Conservation (phyloP, 2,113 vertebrate species). For the Oenanthe melanoleuca region DNA sequence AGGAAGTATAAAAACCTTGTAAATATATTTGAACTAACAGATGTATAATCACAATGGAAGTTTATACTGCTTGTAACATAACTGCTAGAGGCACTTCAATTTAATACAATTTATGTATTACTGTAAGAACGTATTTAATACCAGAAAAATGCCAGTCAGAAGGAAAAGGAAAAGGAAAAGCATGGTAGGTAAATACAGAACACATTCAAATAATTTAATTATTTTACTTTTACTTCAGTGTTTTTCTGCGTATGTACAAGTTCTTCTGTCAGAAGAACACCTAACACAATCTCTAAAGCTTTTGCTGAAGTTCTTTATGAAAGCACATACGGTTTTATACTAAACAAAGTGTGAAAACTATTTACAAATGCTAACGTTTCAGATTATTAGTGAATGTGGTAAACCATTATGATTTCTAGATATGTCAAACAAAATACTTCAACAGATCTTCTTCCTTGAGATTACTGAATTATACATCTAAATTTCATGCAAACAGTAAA, state of each 20-base stretch:
- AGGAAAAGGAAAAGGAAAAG: neutral
- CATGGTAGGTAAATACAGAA: neutral
- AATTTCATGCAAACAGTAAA: neutral
- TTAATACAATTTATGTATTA: neutral
- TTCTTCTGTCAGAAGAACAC: neutral
- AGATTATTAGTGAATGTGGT: neutral
- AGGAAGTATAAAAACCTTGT: neutral
- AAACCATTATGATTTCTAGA: neutral
- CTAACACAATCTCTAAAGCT: neutral
- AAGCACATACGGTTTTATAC: neutral
- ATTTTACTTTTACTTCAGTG: neutral
- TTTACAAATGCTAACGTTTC: neutral
- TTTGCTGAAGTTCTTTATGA: neutral
- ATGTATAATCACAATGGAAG: neutral
- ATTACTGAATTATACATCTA: neutral
- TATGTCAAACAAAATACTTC: neutral
- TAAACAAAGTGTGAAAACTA: neutral
- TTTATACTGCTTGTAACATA: neutral
- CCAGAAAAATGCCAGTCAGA: neutral
- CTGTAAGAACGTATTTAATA: neutral
- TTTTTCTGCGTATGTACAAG: neutral
- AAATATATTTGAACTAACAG: neutral
- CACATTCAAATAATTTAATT: neutral
- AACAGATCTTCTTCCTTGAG: neutral
- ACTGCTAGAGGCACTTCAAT: neutral